Evolutionary conservation across 1,140 invertebrate genomes (phyloP).

Genomic region (Papilio machaon): DNA sequence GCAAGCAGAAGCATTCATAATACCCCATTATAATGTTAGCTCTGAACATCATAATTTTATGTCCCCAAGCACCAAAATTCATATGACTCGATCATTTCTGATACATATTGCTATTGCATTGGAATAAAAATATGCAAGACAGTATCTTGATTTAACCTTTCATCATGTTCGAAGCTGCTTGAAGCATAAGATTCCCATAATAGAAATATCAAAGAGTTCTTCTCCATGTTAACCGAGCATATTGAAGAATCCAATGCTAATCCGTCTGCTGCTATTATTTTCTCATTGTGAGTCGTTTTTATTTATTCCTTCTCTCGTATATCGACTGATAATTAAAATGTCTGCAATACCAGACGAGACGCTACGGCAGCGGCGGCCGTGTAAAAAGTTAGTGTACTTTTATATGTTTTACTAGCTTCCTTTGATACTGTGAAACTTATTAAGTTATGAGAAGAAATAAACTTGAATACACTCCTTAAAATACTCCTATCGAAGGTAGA

Average conservation of each 20-base stretch:
- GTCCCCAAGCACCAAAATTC: no score
- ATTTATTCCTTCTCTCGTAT: slow-evolving; percentile 56
- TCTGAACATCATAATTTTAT: no score
- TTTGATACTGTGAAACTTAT: slow-evolving; percentile 33
- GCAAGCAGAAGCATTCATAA: no score
- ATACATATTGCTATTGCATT: no score
- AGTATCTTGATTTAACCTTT: no score
- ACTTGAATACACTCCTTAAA: no score
- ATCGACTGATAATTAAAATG: slow-evolving; percentile 69
- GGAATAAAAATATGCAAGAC: no score
- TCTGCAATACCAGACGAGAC: slow-evolving; percentile 58
- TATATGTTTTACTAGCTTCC: slow-evolving; percentile 40
- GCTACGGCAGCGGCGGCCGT: slow-evolving; percentile 46
- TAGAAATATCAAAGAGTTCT: slow-evolving; percentile 44
- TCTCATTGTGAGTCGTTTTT: slow-evolving; percentile 62
- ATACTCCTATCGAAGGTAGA: no score
- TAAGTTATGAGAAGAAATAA: neutral
- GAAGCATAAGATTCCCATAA: no score
- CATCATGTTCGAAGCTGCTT: no score
- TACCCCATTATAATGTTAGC: no score
- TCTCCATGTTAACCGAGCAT: slow-evolving; percentile 46
- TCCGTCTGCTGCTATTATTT: slow-evolving; percentile 58
- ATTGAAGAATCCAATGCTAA: slow-evolving; percentile 55
- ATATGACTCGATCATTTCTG: no score
- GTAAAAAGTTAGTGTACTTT: slow-evolving; percentile 47